Percentiles rank a stretch among this genome's conserved stretches.
These are phyloP conservation scores for Onychostoma macrolepis DNA, from an alignment of 2,113 vertebrate species.

Conservation along the genomic window DNA sequence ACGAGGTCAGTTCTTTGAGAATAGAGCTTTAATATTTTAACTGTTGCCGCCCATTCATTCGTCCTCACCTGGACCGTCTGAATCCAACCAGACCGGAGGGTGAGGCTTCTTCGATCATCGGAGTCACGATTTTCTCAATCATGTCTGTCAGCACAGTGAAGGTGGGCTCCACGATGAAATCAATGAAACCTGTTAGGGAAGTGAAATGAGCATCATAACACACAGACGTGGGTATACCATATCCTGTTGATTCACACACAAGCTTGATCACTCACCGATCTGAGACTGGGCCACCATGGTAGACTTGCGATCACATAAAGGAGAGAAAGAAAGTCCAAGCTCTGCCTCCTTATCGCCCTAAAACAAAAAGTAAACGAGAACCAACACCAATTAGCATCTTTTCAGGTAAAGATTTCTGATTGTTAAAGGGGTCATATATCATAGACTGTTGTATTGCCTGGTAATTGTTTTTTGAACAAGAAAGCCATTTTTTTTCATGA, in stretches of 20 bases:
- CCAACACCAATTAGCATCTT: not conserved
- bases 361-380: conserved; percentile 39
- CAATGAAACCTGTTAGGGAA: conserved; percentile 86
- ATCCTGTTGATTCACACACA: not conserved
- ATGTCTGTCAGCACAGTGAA: conserved; percentile 93
- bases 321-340: conserved; percentile 91
- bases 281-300: conserved; percentile 92
- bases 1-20: not conserved
- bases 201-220: not conserved
- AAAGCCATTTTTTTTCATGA: too few species aligned
- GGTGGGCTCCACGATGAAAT: conserved; percentile 97
- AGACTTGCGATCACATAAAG: conserved; percentile 92
- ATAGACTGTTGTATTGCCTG: not conserved
- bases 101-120: conserved; percentile 84
- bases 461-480: not conserved
- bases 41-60: not conserved
- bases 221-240: not conserved
- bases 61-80: conserved; percentile 84
- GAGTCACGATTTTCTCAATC: conserved; percentile 90
- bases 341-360: conserved; percentile 95
- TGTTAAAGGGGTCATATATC: not conserved
- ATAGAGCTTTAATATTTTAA: not conserved
- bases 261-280: conserved; percentile 80
- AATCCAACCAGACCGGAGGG: conserved; percentile 73
- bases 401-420: not conserved